Conservation (phyloP, 2,888 invertebrate species). For the Drepanosiphum platanoidis region DNA sequence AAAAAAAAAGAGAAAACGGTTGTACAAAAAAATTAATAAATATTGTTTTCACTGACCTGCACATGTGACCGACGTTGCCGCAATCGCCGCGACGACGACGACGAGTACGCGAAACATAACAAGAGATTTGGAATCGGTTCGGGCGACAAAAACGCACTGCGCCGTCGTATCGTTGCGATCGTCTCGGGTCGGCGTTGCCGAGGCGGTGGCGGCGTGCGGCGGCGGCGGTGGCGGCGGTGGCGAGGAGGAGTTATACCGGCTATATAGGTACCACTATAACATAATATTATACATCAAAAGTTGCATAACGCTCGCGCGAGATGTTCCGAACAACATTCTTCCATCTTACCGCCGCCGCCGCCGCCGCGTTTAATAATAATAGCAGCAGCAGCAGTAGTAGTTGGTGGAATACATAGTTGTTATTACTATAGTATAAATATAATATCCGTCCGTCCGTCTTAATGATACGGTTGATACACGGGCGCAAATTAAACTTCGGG, state of each 20-base stretch:
- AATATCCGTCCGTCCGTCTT: no score
- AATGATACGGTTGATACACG: no score
- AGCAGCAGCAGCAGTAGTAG: neutral
- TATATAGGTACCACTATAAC: neutral
- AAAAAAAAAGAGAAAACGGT: no score
- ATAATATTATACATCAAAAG: slow-evolving; percentile 35
- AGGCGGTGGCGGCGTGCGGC: neutral
- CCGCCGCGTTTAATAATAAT: neutral
- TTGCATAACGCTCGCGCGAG: slow-evolving; percentile 40
- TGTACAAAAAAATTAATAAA: no score
- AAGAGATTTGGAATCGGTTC: slow-evolving; percentile 23
- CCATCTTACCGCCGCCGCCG: neutral
- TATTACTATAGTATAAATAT: no score
- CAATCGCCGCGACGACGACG: slow-evolving; percentile 46
- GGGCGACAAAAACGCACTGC: slow-evolving; percentile 60
- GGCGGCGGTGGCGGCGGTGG: neutral
- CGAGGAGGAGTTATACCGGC: neutral
- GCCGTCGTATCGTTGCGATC: neutral
- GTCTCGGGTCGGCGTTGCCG: neutral
- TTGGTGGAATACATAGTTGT: neutral
- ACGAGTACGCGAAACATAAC: slow-evolving; percentile 53
- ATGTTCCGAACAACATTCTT: slow-evolving; percentile 54
- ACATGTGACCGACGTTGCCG: slow-evolving; percentile 39
- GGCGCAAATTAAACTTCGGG: no score
- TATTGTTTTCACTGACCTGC: slow-evolving; percentile 45